Conservation (phyloP, 2,113 vertebrate genomes). For the Myotis lucifugus region DNA sequence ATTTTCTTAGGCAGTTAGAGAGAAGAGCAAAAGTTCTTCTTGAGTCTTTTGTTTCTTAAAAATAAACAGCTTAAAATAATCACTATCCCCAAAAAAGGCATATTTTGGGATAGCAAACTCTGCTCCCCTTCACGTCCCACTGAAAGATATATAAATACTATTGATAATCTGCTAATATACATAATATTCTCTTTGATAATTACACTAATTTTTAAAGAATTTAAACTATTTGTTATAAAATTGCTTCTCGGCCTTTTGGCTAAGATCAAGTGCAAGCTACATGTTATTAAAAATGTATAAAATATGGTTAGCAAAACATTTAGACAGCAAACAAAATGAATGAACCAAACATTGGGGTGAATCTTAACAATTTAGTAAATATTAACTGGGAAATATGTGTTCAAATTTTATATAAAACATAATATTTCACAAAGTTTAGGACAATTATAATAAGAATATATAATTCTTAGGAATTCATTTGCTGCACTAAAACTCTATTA, state of each 20-base stretch:
- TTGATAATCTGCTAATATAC: background rate
- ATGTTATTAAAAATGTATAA: conserved; percentile 22
- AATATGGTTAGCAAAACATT: conserved; percentile 6
- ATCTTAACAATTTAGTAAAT: background rate
- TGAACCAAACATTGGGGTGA: background rate
- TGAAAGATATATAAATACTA: background rate
- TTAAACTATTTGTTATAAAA: background rate
- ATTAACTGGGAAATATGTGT: background rate
- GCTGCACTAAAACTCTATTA: background rate
- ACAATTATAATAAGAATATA: background rate
- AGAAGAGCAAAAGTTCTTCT: background rate
- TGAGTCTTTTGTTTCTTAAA: background rate
- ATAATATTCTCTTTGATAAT: background rate
- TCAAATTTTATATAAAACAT: background rate
- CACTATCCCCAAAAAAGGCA: background rate
- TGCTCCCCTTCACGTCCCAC: background rate
- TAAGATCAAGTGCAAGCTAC: background rate
- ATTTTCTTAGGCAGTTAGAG: background rate
- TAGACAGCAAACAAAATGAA: background rate
- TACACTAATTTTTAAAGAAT: background rate
- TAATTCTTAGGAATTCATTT: background rate
- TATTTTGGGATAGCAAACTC: background rate
- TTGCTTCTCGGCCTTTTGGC: background rate
- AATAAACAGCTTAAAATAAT: background rate
- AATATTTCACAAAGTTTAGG: background rate